Base-by-base conservation (phyloP, 2,888 invertebrate species). In the Campaea margaritaria region DNA sequence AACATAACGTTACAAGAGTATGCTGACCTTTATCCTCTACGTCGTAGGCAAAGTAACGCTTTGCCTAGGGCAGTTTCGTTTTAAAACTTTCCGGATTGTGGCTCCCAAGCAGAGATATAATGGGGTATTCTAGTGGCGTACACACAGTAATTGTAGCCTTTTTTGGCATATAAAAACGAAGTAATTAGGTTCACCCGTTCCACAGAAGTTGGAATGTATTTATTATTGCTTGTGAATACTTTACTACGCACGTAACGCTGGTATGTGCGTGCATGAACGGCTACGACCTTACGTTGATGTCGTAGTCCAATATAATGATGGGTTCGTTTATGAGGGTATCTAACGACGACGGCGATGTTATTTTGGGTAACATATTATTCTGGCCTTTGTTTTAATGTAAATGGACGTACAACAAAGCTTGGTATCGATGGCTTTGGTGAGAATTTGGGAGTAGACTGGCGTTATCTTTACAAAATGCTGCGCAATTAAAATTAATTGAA, bases 21-120 rank as follows among this genome's bases (percentile, higher is more conserved):
- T 61, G 44, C 65, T 55, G 50, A 67, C 63, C 76, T 74, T 73
- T 73, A 69, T 70, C 71, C 69, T 68, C 64, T 68, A 63, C 60
- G 69, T 43, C 58, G 34, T 60, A 58, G 65, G 55, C 60, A 62
- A 62, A 70, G 67, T 75, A 68, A 73, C 71, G 73, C 5, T 74
- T 72, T 75, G 71, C 77, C 72, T 76, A 76, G 69, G 44, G 62
- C 54, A 54, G 70, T 69, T 73, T 73, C 68, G 64, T 68, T 70
- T 55, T 69, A 63, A 66, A 68, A 58, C 64, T 68, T 54, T 54
- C 57, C 56, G 60, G 62, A 56, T 48, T 43, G 36, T 49, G 53
- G 51, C 60, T 48, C 63, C 65, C 67, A 57, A 49, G 52, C 53
- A 61, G 31, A 61, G 69, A 48, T 74, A 78, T 21, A 21, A 21